phyloP scores from a whole-genome alignment of 2,888 invertebrate genomes.

The Tuta absoluta region DNA sequence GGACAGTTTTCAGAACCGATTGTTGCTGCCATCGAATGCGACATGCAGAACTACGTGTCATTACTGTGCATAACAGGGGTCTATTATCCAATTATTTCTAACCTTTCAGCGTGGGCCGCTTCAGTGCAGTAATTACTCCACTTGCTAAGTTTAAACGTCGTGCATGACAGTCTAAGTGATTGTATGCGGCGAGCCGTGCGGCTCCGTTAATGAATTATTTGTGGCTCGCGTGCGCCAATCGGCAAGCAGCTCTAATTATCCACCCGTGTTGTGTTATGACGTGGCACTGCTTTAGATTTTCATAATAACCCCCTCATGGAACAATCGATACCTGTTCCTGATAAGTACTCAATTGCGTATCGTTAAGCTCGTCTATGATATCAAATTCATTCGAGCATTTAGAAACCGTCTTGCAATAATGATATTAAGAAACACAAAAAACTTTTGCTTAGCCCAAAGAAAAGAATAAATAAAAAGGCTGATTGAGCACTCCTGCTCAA shows the following conservation, averaged over 20 bases:
- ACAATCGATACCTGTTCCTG: neutral
- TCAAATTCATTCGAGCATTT: neutral
- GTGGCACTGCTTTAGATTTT: constrained; percentile 44
- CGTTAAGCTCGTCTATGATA: neutral
- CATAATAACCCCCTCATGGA: constrained; percentile 21
- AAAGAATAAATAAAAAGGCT: constrained; percentile 55
- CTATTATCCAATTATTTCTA: constrained; percentile 80
- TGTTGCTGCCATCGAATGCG: constrained; percentile 43
- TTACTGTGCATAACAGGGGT: constrained; percentile 68
- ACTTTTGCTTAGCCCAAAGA: constrained; percentile 37
- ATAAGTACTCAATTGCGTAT: constrained; percentile 6
- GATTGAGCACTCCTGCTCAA: constrained; percentile 59
- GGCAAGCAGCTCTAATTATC: constrained; percentile 61
- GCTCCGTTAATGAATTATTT: constrained; percentile 76
- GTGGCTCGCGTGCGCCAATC: constrained; percentile 71
- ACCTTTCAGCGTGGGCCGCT: constrained; percentile 67
- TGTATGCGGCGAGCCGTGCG: constrained; percentile 63
- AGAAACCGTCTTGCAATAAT: constrained; percentile 13
- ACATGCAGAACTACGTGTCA: constrained; percentile 62
- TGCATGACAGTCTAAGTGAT: constrained; percentile 78
- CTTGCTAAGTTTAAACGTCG: constrained; percentile 68
- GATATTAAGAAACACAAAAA: constrained; percentile 18
- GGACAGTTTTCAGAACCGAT: constrained; percentile 26
- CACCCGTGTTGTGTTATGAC: constrained; percentile 52
- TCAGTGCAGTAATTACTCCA: constrained; percentile 48